These are phyloP conservation scores for Ariopsis seemanni DNA, from an alignment of 2,113 vertebrate species.

Conservation along the genomic window DNA sequence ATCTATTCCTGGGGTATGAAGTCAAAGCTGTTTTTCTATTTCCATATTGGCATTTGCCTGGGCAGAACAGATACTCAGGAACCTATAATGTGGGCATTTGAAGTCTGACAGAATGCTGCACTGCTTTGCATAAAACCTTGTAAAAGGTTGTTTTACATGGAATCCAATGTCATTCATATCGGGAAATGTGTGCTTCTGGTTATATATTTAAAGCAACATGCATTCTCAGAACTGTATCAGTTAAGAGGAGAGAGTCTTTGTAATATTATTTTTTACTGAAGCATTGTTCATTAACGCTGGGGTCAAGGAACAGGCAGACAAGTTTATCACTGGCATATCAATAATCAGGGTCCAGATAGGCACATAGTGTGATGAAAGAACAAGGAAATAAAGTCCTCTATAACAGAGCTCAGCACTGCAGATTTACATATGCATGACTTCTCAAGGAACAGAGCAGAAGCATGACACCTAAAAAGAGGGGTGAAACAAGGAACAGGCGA, in stretches of 20 bases:
- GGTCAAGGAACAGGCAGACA: not conserved
- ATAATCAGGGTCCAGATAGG: constrained; percentile 4
- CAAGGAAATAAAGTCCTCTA: constrained; percentile 8
- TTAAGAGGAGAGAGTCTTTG: not conserved
- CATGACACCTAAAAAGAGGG: not conserved
- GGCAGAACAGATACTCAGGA: not conserved
- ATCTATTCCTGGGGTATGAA: not conserved
- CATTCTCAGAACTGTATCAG: not conserved
- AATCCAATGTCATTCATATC: not conserved
- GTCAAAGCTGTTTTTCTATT: not conserved
- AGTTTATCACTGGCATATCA: not conserved
- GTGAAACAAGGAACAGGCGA: not conserved
- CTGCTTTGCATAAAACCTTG: constrained; percentile 22
- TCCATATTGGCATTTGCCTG: not conserved
- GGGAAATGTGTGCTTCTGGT: not conserved
- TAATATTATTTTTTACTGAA: not conserved
- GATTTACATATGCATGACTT: constrained; percentile 18
- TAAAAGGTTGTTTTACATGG: not conserved
- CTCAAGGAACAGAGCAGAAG: constrained; percentile 10
- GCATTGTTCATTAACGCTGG: not conserved
- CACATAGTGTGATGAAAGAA: constrained; percentile 2
- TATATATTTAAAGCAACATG: not conserved
- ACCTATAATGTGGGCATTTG: not conserved
- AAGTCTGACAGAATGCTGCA: not conserved
- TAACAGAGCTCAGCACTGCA: not conserved